Evolutionary conservation across 1,140 invertebrate genomes (phyloP).

Genomic region (Drosophila santomea): DNA sequence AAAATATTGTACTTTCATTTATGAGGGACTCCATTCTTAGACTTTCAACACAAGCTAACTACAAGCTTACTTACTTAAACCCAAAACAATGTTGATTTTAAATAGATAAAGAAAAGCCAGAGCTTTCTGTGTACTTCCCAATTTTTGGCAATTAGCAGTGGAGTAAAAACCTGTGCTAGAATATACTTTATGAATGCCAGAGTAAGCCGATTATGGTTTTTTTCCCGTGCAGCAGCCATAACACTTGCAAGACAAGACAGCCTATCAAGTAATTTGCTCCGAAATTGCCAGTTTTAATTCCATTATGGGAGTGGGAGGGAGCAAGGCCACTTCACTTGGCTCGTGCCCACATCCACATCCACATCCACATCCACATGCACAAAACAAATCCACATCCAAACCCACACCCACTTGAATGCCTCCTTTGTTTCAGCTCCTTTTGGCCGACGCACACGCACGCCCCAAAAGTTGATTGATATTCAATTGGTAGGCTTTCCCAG

Average conservation of each 20-base stretch:
- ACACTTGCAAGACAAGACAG: slow-evolving; percentile 40
- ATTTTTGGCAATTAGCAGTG: neutral
- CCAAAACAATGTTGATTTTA: neutral
- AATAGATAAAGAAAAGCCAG: neutral
- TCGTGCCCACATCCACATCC: slow-evolving; percentile 1
- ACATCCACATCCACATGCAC: neutral
- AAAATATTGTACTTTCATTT: neutral
- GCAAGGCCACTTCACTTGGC: slow-evolving; percentile 31
- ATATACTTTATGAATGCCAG: neutral
- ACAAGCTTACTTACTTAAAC: no score
- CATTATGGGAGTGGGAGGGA: slow-evolving; percentile 51
- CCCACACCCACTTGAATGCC: slow-evolving; percentile 11
- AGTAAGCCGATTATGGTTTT: slow-evolving; percentile 5
- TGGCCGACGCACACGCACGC: slow-evolving; percentile 27
- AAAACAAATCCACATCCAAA: neutral
- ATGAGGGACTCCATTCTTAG: no score
- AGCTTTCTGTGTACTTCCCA: neutral
- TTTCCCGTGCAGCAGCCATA: slow-evolving; percentile 14
- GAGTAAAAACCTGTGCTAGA: neutral
- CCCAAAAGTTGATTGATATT: slow-evolving; percentile 81
- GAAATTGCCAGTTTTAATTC: slow-evolving; percentile 82
- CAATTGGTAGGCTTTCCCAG: slow-evolving; percentile 80
- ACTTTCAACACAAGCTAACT: no score
- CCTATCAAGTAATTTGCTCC: slow-evolving; percentile 62
- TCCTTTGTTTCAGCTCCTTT: slow-evolving; percentile 33